Base-by-base conservation (phyloP, 2,113 vertebrate genomes). In the Marcusenius ussheri region DNA sequence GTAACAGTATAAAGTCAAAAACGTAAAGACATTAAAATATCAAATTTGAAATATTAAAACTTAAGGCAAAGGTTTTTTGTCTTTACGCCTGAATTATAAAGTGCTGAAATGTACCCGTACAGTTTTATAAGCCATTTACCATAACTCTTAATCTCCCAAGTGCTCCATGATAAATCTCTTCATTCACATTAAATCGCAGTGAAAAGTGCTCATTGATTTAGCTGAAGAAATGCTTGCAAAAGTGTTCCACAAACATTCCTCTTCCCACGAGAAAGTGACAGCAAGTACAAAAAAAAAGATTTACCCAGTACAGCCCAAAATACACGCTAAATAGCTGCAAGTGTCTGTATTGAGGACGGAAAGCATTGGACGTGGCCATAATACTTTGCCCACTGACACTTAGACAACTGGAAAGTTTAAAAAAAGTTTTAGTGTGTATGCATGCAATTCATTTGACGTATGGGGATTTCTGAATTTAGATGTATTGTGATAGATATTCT, bases 231-330 rank as follows among this genome's bases (percentile, higher is more conserved):
- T 17, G 35, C 42, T 21, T 19, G 11, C 88, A 66, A 89, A 84
- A 70, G 77, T 70, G 74, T 88, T 86, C 46, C 88, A 70, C 77
- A 62, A 49, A 58, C 27, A 47, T 87, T 87, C 70, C 51, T 88
- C 90, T 93, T 92, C 89, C 91, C 93, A 92, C 50, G 89, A 94
- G 92, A 94, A 93, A 92, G 49, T 88, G 90, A 51, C 88, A 70
- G 3, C 50, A 88, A 90, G 46, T 51, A 11, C 56, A 89, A 85
- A 46, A 51, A 51, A 88, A 88, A 77, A 84, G 70, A 89, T 91
- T 51, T 89, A 50, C 87, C 90, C 56, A 24, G 27, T 45, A 80
- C 58, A 74, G 77, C 19, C 74, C 87, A 47, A 88, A 88, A 50
- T 80, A 31, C 70, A 88, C 50, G 47, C 70, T 27, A 27, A 24